Evolutionary conservation across 2,113 vertebrate genomes (phyloP), one percentile per base, ranked within the genome.

Genomic region (Gasterosteus nipponicus): DNA sequence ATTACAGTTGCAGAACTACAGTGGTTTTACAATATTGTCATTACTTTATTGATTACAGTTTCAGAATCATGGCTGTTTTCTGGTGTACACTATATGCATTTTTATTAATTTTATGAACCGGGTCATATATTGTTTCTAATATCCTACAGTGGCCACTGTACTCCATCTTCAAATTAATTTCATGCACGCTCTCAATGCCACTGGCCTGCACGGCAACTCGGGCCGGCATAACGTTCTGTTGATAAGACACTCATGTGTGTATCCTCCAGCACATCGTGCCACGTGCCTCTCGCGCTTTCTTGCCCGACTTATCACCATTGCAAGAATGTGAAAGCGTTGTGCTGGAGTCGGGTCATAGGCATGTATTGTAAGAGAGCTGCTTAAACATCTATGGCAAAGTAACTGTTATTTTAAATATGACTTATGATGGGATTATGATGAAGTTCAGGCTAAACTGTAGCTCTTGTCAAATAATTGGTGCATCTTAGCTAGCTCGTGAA

Each of bases 111-210:
- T 26, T 26, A 26, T 26, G 22, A 26, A 26, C 22, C 22, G 22
- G 22, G 22, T 26, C 22, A 26, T 1, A 26, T 26, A 26, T 26
- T 26, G 22, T 26, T 1, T 26, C 22, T 26, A 26, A 26, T 26
- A 26, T 26, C 22, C 22, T 26, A 26, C 22, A 26, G 22, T 1
- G 76, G 59, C 67, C 67, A 84, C 73, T 79, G 91, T 78, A 83
- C 79, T 75, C 65, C 35, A 38, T 38, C 35, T 5, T 38, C 35
- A 38, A n/a, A 59, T 78, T 67, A 87, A 92, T 91, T 87, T 68
- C 91, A 88, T 78, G 88, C 86, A 57, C 63, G 76, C 81, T 69
- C 66, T 70, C 65, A 42, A 10, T 69, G 73, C 71, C 78, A 81
- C 67, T 53, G 33, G 77, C 78, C 60, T 51, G 56, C 67, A 44